These are phyloP conservation scores for Pseudolaguvia tuberculata DNA, from an alignment of 2,113 vertebrate genomes.

Conservation along the genomic window DNA sequence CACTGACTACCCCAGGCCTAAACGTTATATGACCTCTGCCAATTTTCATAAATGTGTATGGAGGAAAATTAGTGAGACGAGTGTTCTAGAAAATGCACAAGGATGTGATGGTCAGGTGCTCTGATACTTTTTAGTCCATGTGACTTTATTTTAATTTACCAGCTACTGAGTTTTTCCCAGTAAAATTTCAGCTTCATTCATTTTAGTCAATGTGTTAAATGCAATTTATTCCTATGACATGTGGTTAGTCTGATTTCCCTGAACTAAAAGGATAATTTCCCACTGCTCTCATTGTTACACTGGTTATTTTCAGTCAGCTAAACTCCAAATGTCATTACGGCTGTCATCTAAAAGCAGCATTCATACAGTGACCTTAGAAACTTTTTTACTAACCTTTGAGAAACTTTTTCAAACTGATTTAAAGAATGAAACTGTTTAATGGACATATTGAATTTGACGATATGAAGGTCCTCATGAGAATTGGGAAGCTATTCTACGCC, in stretches of 20 bases:
- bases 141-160: not conserved
- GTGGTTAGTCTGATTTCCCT: not conserved
- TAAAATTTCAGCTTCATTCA: not conserved
- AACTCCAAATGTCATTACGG: not conserved
- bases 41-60: too few species aligned
- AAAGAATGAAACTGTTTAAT: not conserved
- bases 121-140: too few species aligned
- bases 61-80: too few species aligned
- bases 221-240: not conserved
- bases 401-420: not conserved
- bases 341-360: not conserved
- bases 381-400: not conserved
- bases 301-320: not conserved
- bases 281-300: not conserved
- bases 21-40: too few species aligned
- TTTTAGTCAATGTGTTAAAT: not conserved
- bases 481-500: not conserved
- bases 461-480: not conserved
- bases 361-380: not conserved
- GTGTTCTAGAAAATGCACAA: too few species aligned
- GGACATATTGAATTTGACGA: not conserved
- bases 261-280: not conserved
- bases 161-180: not conserved
- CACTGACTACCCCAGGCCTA: too few species aligned
- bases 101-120: too few species aligned